Base-by-base conservation (phyloP, 2,113 vertebrate species). In the Bettongia penicillata region DNA sequence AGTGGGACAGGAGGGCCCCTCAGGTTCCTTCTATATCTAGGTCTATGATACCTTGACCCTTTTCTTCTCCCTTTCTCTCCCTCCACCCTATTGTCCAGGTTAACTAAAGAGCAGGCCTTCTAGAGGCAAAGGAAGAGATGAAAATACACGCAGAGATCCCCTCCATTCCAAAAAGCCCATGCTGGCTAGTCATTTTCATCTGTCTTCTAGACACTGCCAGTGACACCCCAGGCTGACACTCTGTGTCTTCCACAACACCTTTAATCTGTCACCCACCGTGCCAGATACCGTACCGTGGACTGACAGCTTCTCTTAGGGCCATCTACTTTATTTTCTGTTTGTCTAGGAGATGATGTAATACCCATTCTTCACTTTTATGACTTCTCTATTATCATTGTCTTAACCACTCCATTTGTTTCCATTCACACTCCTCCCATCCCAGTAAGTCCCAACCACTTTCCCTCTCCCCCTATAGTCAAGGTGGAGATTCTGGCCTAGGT, bases 271-370 rank as follows among this genome's bases (percentile, higher is more conserved):
- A 5, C 93, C 91, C 61, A 95, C 49, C 0, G 91, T 57, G 95
- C 97, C 94, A 96, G 95, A 97, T 97, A 95, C 97, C 95, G 98
- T 37, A 50, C 93, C 43, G n/a, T 57, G 51, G 61, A 95, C 94
- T 95, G 91, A 51, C 94, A 93, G 89, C 68, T 96, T 93, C 91
- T 53, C 48, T 53, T 49, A 84, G 68, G n/a, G 92, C 91, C 48
- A 91, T 93, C 92, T 51, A 57, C 90, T 97, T 97, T 95, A 94
- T 95, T 97, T 97, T 96, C 93, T 96, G 96, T 98, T 97, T 98
- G 95, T 96, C 95, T 97, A 97, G 97, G 97, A 93, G 96, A 92
- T 90, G 94, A 97, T 93, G 95, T 93, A 77, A 92, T 92, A 96
- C 96, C 96, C 95, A 53, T 97, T 97, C 95, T 96, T 95, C 94